phyloP scores from a whole-genome alignment of 2,888 invertebrate species.

The Epinotia nisella region DNA sequence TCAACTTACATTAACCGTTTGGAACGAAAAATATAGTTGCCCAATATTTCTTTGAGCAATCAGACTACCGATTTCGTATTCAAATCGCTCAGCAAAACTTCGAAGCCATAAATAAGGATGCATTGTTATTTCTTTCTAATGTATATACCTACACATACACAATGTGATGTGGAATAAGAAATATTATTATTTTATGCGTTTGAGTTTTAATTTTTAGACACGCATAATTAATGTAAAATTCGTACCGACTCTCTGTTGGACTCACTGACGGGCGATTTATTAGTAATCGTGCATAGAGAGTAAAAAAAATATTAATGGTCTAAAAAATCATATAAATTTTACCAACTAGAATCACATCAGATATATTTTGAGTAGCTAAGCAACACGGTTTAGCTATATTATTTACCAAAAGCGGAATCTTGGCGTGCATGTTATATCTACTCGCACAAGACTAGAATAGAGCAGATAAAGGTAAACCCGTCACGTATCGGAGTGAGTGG shows the following conservation, averaged over 20 bases:
- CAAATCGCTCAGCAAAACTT: slow-evolving; percentile 26
- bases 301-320: too few relatives aligned
- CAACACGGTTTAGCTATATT: not conserved
- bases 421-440: not conserved
- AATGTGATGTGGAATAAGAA: too few relatives aligned
- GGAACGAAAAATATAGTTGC: slow-evolving; percentile 19
- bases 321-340: too few relatives aligned
- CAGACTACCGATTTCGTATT: slow-evolving; percentile 31
- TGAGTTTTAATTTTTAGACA: too few relatives aligned
- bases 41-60: slow-evolving; percentile 39
- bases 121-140: slow-evolving; percentile 1
- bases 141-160: too few relatives aligned
- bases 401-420: not conserved
- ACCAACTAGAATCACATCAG: too few relatives aligned
- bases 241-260: too few relatives aligned
- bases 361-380: too few relatives aligned
- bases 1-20: not conserved
- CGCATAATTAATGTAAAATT: too few relatives aligned
- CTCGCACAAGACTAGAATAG: not conserved
- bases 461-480: slow-evolving; percentile 25
- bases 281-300: too few relatives aligned
- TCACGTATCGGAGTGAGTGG: slow-evolving; percentile 53
- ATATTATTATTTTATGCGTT: too few relatives aligned
- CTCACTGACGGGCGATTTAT: too few relatives aligned
- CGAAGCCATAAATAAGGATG: slow-evolving; percentile 20